Percentiles rank a stretch among this genome's conserved stretches.
Evolutionary conservation across 2,888 invertebrate genomes (phyloP).

Genomic region (Podabrus alpinus): DNA sequence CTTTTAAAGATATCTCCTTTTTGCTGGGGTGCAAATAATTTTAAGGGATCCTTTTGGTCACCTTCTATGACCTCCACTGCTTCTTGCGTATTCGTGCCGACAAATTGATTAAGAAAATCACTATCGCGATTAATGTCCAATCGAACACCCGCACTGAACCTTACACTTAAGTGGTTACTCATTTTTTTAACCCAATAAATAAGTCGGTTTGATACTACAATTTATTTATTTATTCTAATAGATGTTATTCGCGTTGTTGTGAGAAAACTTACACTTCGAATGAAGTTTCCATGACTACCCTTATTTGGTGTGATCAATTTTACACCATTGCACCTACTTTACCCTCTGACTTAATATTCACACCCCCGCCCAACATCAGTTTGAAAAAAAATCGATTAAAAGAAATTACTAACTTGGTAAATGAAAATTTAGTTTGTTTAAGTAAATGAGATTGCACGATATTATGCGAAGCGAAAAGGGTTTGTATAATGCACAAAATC

Average conservation of each 20-base stretch:
- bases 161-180: slow-evolving; percentile 3
- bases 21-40: slow-evolving; percentile 24
- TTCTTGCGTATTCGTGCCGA: slow-evolving; percentile 67
- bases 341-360: slow-evolving; percentile 15
- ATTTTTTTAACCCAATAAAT: not conserved
- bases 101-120: slow-evolving; percentile 80
- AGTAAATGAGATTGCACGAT: not conserved
- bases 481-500: slow-evolving; percentile 14
- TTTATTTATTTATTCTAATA: not conserved
- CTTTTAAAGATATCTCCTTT: slow-evolving; percentile 5
- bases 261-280: slow-evolving; percentile 32
- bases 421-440: not conserved
- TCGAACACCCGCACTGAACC: slow-evolving; percentile 11
- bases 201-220: not conserved
- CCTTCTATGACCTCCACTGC: slow-evolving; percentile 54
- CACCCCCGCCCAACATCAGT: not conserved
- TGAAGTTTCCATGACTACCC: slow-evolving; percentile 33
- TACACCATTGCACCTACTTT: slow-evolving; percentile 25
- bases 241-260: slow-evolving; percentile 18
- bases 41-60: slow-evolving; percentile 27
- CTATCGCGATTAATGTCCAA: slow-evolving; percentile 66
- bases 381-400: slow-evolving; percentile 1
- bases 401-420: not conserved
- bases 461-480: not conserved
- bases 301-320: slow-evolving; percentile 38